These are phyloP conservation scores for Iguana delicatissima DNA, from an alignment of 2,797 vertebrate species.

Conservation along the genomic window DNA sequence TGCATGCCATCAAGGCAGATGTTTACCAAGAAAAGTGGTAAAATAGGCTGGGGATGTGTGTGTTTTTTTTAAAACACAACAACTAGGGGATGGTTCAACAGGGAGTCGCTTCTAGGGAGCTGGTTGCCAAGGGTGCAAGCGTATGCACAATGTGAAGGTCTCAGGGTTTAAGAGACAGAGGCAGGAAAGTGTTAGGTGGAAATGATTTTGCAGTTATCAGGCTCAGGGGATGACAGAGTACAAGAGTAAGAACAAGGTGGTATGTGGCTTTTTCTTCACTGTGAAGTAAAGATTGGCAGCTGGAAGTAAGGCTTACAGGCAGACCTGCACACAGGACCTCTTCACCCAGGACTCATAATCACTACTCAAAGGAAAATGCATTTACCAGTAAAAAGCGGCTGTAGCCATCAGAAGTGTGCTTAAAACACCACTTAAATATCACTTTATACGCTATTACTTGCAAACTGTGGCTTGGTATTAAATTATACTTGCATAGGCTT, in stretches of 20 bases:
- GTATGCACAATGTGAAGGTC: constrained; percentile 79
- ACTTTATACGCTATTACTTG: constrained; percentile 99
- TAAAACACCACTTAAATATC: constrained; percentile 99
- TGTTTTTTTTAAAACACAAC: too few relatives aligned
- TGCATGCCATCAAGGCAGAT: constrained; percentile 83
- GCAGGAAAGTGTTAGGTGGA: constrained; percentile 89
- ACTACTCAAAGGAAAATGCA: constrained; percentile 98
- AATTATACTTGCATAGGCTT: constrained; percentile 99
- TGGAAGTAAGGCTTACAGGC: constrained; percentile 97
- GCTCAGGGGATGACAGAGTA: constrained; percentile 93
- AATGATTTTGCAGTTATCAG: constrained; percentile 95
- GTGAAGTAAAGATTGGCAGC: constrained; percentile 98
- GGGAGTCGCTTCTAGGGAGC: constrained; percentile 74
- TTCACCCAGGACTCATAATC: constrained; percentile 99
- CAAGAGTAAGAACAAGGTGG: constrained; percentile 92
- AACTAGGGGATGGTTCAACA: constrained; percentile 64
- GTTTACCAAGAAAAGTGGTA: constrained; percentile 83
- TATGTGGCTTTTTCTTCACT: constrained; percentile 87
- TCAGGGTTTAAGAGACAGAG: constrained; percentile 85
- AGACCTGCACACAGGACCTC: constrained; percentile 98
- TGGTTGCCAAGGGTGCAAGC: constrained; percentile 75
- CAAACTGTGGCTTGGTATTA: constrained; percentile 99
- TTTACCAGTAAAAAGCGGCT: constrained; percentile 97
- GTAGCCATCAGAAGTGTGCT: constrained; percentile 99
- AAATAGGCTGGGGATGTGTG: constrained; percentile 70